Evolutionary conservation across 1,140 invertebrate genomes (phyloP).

Genomic region (Brachionus plicatilis): DNA sequence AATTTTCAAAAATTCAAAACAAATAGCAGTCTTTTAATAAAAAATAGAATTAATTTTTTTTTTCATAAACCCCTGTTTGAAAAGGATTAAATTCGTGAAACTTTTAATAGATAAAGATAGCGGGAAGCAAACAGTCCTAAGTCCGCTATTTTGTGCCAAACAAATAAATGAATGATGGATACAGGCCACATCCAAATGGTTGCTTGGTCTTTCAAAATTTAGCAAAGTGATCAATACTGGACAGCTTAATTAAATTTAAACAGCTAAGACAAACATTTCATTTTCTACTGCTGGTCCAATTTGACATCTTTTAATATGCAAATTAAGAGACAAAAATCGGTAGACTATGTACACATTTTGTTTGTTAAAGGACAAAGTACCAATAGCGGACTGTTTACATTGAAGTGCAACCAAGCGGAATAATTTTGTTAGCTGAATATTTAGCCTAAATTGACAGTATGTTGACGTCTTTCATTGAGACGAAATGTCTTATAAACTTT

Average conservation of each 20-base stretch:
- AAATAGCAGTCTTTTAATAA: background rate
- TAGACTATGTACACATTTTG: background rate
- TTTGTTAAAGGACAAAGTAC: background rate
- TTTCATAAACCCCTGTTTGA: background rate
- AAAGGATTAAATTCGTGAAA: background rate
- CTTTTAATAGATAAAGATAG: background rate
- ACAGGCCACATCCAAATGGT: background rate
- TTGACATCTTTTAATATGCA: constrained; percentile 28
- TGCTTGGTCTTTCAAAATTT: background rate
- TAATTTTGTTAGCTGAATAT: background rate
- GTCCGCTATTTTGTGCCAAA: background rate
- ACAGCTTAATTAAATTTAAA: constrained; percentile 11
- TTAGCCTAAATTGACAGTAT: background rate
- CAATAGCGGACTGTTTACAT: constrained; percentile 17
- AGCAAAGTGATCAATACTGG: background rate
- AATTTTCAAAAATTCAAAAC: background rate
- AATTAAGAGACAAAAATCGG: constrained; percentile 7
- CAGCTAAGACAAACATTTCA: constrained; percentile 5
- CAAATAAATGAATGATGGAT: constrained; percentile 3
- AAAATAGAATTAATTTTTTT: background rate
- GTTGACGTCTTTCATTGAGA: background rate
- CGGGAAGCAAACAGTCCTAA: background rate
- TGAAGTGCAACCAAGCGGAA: background rate
- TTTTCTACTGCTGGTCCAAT: constrained; percentile 12
- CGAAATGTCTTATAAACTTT: background rate